Evolutionary conservation across 2,888 invertebrate species (phyloP), one percentile per base, ranked within the genome.

Genomic region (Ophion costatus): DNA sequence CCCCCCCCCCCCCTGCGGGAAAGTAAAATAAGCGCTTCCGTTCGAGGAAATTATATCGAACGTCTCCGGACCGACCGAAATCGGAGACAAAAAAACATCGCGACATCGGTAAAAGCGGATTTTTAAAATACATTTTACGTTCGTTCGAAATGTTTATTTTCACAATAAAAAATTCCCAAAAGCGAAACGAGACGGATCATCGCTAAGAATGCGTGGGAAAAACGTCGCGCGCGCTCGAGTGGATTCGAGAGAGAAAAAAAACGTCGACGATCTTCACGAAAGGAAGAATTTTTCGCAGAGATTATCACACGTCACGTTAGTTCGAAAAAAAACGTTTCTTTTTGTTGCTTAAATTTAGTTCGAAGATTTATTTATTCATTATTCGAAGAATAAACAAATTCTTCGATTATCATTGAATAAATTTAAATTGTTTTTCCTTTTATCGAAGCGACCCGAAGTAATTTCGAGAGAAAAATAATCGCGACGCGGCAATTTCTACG

Each of bases 151-250:
- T 51, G 51, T 51, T 51, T 17, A 51, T 14, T 51, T 51, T 51
- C 5, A 51, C 51, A 14, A 51, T 51, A 3, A 51, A 51, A 51
- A 82, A 82, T 77, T 80, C 81, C 51, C 83, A 87, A 80, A 87
- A 87, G 78, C 82, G 73, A 87, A 88, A 87, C 83, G 88, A 87
- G 86, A 81, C 83, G 84, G 79, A 83, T 75, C 82, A 78, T 81
- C 61, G 83, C 71, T 83, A 71, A 80, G 42, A 73, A 73, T 79
- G 56, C 57, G 20, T 74, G 79, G 45, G 51, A 51, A 17, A 51
- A 29, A 29, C 80, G 63, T 69, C 57, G 51, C 67, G 59, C 45
- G 2, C 29, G 59, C 63, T 33, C 71, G 24, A 24, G 24, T 56
- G 24, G 14, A 64, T 24, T 24, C n/a, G n/a, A n/a, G n/a, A 10